Evolutionary conservation across 2,888 invertebrate genomes (phyloP).

Genomic region (Drosophila melanocephala): DNA sequence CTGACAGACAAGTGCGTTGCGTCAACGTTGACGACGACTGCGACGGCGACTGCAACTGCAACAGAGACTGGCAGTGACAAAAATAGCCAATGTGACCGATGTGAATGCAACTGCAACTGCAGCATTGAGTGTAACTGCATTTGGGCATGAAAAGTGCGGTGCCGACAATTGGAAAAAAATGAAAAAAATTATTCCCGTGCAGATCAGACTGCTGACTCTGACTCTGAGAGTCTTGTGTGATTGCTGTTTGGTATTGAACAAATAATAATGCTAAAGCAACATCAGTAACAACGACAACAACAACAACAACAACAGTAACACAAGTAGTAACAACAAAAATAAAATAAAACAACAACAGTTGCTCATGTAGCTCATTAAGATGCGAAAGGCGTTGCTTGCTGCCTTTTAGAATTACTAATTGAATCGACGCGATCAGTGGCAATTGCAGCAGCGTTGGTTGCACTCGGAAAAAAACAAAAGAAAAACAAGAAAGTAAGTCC

Average conservation of each 20-base stretch:
- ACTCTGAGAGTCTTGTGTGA: constrained; percentile 25
- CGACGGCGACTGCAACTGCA: constrained; percentile 6
- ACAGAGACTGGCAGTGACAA: constrained; percentile 48
- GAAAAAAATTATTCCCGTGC: constrained; percentile 16
- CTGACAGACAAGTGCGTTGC: constrained; percentile 64
- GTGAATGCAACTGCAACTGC: constrained; percentile 30
- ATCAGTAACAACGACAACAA: constrained; percentile 14
- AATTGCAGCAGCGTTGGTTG: constrained; percentile 65
- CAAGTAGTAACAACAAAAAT: constrained; percentile 5
- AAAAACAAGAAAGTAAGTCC: constrained; percentile 24
- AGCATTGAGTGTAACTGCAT: constrained; percentile 55
- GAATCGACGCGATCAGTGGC: constrained; percentile 85
- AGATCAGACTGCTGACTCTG: constrained; percentile 10
- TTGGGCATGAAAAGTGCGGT: constrained; percentile 71
- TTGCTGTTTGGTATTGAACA: constrained; percentile 61
- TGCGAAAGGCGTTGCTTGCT: constrained; percentile 83
- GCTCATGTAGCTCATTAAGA: constrained; percentile 75
- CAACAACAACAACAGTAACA: constrained; percentile 25
- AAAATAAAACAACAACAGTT: constrained; percentile 28
- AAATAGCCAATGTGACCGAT: constrained; percentile 65
- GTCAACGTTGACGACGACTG: constrained; percentile 19
- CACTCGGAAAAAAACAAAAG: constrained; percentile 26
- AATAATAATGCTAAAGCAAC: constrained; percentile 61
- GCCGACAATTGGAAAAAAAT: constrained; percentile 68
- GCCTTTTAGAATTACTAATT: constrained; percentile 85